Evolutionary conservation across 2,888 invertebrate species (phyloP).

Genomic region (Norana najaformis): DNA sequence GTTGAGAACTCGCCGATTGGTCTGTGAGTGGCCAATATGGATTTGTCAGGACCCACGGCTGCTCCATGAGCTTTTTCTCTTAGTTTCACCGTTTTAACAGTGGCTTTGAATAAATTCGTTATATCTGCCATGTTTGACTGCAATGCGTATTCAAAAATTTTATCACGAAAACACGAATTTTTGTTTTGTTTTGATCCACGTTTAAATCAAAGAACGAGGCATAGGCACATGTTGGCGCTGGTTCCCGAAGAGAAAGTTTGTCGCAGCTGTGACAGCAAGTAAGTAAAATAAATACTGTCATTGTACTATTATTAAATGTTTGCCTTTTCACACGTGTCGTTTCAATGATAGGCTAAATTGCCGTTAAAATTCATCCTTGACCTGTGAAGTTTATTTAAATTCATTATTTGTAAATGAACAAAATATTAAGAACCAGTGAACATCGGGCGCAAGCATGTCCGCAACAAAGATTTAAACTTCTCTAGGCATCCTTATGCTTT

Average conservation of each 20-base stretch:
- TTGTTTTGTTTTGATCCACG: not conserved
- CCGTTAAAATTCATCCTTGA: too few relatives aligned
- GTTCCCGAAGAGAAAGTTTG: not conserved
- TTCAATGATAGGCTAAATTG: too few relatives aligned
- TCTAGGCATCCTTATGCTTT: too few relatives aligned
- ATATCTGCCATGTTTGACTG: constrained; percentile 49
- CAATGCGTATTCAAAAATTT: not conserved
- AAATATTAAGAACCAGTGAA: too few relatives aligned
- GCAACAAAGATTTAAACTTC: too few relatives aligned
- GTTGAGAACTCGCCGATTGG: constrained; percentile 67
- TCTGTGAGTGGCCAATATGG: constrained; percentile 44
- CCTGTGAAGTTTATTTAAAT: too few relatives aligned
- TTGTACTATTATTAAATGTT: too few relatives aligned
- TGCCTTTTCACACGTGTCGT: too few relatives aligned
- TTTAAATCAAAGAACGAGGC: not conserved
- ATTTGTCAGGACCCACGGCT: constrained; percentile 42
- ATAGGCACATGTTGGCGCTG: not conserved
- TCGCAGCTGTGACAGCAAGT: not conserved
- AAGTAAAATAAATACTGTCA: not conserved
- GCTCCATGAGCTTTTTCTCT: constrained; percentile 49
- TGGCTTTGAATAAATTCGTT: constrained; percentile 75
- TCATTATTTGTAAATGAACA: too few relatives aligned
- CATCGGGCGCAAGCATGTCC: too few relatives aligned
- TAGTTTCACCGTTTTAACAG: constrained; percentile 76
- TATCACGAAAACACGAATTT: not conserved